Percentiles rank a stretch among this genome's conserved stretches.
These are phyloP conservation scores for Cyphomyrus discorhynchus DNA, from an alignment of 2,113 vertebrate species.

Conservation along the genomic window DNA sequence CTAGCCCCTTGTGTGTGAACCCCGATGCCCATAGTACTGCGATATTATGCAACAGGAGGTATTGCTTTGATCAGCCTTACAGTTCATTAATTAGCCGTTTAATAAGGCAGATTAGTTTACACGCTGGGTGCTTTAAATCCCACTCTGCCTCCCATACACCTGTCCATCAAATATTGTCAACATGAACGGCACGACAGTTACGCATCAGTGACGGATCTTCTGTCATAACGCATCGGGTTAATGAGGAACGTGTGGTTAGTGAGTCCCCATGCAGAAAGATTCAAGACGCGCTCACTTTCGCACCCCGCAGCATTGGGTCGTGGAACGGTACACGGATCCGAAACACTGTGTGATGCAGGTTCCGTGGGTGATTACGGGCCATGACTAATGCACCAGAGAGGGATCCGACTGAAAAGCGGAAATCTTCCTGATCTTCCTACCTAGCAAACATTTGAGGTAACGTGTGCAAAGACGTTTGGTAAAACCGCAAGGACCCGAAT, in stretches of 20 bases:
- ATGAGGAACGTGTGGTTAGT: neutral
- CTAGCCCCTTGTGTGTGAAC: neutral
- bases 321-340: neutral
- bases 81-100: constrained; percentile 50
- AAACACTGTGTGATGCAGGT: neutral
- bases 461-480: neutral
- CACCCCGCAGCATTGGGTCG: too few species aligned
- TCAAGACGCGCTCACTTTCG: too few species aligned
- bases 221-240: neutral
- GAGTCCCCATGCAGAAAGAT: neutral
- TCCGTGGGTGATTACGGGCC: neutral
- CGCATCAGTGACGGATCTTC: neutral
- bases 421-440: neutral
- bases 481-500: neutral
- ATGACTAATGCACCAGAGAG: neutral
- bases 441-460: neutral
- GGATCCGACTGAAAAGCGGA: neutral
- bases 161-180: neutral
- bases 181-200: neutral
- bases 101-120: constrained; percentile 50
- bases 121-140: constrained; percentile 19
- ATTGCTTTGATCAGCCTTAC: constrained; percentile 28
- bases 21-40: neutral
- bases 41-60: neutral
- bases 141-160: neutral